These are phyloP conservation scores for Poeciliopsis occidentalis DNA, from an alignment of 2,113 vertebrate genomes.

Conservation along the genomic window DNA sequence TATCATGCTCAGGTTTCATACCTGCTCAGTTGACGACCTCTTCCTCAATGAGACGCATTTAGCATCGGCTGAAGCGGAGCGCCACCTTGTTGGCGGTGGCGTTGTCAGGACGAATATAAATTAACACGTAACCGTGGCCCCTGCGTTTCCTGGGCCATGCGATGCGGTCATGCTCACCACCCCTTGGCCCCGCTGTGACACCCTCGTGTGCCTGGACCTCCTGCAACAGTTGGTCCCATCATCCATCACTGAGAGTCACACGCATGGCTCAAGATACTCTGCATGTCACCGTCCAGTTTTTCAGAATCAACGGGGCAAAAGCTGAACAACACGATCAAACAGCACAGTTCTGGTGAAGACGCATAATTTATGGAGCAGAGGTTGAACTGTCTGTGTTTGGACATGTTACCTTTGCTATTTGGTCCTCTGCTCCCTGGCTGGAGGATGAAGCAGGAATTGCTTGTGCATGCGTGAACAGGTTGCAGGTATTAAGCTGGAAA, in stretches of 20 bases:
- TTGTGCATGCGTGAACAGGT: conserved; percentile 5
- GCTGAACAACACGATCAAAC: background rate
- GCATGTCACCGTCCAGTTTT: background rate
- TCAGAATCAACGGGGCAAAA: background rate
- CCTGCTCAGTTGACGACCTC: conserved; percentile 44
- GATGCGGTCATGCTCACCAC: conserved; percentile 74
- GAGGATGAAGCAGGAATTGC: conserved; percentile 3
- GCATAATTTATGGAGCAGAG: background rate
- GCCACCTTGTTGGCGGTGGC: conserved; percentile 61
- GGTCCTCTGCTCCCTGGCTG: conserved; percentile 2
- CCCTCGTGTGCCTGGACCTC: conserved; percentile 54
- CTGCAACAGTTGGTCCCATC: conserved; percentile 65
- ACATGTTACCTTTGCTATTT: background rate
- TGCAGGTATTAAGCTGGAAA: background rate
- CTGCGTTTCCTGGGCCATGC: conserved; percentile 70
- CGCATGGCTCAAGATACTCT: background rate
- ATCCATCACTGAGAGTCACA: conserved; percentile 52
- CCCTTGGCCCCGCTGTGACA: conserved; percentile 58
- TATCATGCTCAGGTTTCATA: conserved; percentile 51
- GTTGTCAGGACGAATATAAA: conserved; percentile 75
- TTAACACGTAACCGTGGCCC: conserved; percentile 71
- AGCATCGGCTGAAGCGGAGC: conserved; percentile 37
- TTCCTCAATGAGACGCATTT: conserved; percentile 62
- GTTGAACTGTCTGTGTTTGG: background rate
- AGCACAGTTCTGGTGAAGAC: background rate